Evolutionary conservation across 2,797 vertebrate genomes (phyloP), one percentile per base, ranked within the genome.

Genomic region (Prunella strophiata): DNA sequence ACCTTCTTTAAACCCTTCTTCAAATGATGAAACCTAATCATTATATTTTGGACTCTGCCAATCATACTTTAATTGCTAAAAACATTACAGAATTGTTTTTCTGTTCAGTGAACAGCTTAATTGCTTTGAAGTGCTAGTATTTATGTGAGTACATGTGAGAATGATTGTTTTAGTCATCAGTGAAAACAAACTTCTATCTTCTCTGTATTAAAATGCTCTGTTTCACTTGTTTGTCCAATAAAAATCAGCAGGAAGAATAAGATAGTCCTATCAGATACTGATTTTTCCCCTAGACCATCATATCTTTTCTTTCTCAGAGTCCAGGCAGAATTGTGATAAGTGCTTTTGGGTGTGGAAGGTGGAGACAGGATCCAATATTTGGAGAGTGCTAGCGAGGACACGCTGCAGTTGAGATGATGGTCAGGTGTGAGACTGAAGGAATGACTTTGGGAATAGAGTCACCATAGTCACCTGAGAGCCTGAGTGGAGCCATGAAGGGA

Each of bases 81-180:
- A 93, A 48, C 51, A 73, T 48, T 78, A 78, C 74, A 78, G 62
- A 84, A 85, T 79, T 0, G 0, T 93, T 94, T 93, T 81, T 88
- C 89, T 67, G 29, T 66, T 95, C 92, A 90, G 48, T 94, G 94
- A 94, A 82, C 77, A 88, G 80, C 57, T 88, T 95, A 94, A 96
- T 95, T 95, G 71, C 63, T 95, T 84, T 88, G 58, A 93, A 95
- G 59, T 90, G 51, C 54, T 73, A 58, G 73, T 62, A 81, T 57
- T 93, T 83, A 74, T 16, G 23, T 57, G 36, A 67, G 17, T 78
- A 78, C 27, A 55, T 62, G n/a, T 66, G 40, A 81, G 32, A 90
- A 94, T 58, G 67, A 52, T 36, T 86, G 32, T 45, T 87, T 74
- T 67, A 91, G 30, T 88, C n/a, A 81, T 61, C 54, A 63, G 16